Percentiles rank a stretch among this genome's conserved stretches.
Evolutionary conservation across 2,113 vertebrate species (phyloP).

Genomic region (Xiphophorus maculatus): DNA sequence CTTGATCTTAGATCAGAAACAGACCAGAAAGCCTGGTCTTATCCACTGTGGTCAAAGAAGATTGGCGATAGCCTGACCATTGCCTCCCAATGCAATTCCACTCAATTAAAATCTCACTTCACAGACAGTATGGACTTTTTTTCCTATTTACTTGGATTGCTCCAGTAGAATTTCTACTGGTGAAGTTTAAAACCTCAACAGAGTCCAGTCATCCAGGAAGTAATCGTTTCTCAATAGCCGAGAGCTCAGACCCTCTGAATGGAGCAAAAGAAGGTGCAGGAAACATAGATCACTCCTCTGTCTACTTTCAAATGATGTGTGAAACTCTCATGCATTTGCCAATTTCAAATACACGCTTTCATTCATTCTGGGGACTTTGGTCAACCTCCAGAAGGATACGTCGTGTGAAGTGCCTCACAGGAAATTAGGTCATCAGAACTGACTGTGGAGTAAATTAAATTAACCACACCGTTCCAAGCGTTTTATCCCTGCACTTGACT

Average conservation of each 20-base stretch:
- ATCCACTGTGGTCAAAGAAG: neutral
- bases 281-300: conserved; percentile 19
- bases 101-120: no score
- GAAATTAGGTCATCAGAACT: conserved; percentile 83
- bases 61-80: neutral
- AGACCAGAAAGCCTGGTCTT: neutral
- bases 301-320: conserved; percentile 38
- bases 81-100: no score
- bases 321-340: conserved; percentile 63
- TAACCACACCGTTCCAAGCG: conserved; percentile 44
- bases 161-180: no score
- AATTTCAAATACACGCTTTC: conserved; percentile 78
- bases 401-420: conserved; percentile 80
- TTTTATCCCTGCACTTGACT: conserved; percentile 40
- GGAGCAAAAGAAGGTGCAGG: conserved; percentile 21
- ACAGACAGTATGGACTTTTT: no score
- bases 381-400: conserved; percentile 78
- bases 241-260: no score
- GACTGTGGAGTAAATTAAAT: conserved; percentile 43
- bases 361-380: conserved; percentile 73
- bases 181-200: no score
- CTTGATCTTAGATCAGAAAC: conserved; percentile 1
- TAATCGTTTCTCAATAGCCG: no score
- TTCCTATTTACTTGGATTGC: no score
- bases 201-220: no score